Evolutionary conservation across 1,140 invertebrate species (phyloP).

Genomic region (Apocrypta bakeri): DNA sequence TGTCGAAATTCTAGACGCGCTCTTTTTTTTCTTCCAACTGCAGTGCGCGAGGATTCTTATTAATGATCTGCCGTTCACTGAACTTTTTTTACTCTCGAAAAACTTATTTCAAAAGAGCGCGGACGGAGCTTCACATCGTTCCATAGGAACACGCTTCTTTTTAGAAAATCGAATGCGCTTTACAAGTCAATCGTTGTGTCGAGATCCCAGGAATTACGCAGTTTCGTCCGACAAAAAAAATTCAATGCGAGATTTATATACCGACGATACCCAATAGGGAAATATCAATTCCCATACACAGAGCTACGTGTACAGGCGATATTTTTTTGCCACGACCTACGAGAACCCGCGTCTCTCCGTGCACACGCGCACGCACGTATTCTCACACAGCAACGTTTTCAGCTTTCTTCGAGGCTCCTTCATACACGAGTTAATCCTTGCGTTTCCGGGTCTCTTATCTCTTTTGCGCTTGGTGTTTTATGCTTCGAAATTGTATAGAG

Average conservation of each 20-base stretch:
- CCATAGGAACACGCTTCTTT: too few relatives aligned
- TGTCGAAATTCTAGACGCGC: not conserved
- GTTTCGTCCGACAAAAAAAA: too few relatives aligned
- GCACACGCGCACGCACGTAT: not conserved
- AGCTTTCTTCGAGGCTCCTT: not conserved
- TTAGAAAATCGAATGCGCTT: too few relatives aligned
- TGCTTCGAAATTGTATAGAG: not conserved
- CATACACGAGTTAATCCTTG: not conserved
- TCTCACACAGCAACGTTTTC: not conserved
- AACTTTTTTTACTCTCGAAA: too few relatives aligned
- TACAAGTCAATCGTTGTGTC: too few relatives aligned
- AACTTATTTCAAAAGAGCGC: too few relatives aligned
- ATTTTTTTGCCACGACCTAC: not conserved
- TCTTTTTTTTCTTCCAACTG: not conserved
- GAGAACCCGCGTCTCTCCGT: not conserved
- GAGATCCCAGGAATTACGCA: too few relatives aligned
- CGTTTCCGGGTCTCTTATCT: conserved; percentile 20
- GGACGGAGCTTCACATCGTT: too few relatives aligned
- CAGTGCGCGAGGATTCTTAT: not conserved
- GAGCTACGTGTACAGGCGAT: too few relatives aligned
- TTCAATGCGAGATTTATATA: too few relatives aligned
- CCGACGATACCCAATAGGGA: too few relatives aligned
- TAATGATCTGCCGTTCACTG: not conserved
- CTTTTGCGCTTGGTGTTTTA: not conserved
- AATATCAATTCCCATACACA: too few relatives aligned